A percentile compares a stretch with the other conserved stretches of the same genome.
Evolutionary conservation across 2,113 vertebrate species (phyloP).

Genomic region (Ictalurus furcatus): DNA sequence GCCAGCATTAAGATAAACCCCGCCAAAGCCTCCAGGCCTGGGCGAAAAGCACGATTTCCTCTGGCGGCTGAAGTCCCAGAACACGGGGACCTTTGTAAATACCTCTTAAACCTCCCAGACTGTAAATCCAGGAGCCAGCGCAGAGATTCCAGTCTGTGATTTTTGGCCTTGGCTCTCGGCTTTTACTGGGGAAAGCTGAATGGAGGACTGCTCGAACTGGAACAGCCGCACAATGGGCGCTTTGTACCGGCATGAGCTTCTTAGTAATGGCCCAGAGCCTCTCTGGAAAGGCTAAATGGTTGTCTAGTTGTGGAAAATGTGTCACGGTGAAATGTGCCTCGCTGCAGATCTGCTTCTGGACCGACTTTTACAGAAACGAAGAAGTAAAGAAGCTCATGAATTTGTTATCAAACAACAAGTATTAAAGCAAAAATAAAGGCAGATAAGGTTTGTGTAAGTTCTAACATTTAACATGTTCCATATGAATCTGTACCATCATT

Average conservation of each 20-base stretch:
- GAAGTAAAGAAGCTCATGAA: conserved; percentile 4
- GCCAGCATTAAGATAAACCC: conserved; percentile 19
- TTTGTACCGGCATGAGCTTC: conserved; percentile 68
- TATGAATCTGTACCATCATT: background rate
- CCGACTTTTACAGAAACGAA: background rate
- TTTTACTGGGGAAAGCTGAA: conserved; percentile 65
- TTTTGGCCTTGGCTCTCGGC: conserved; percentile 67
- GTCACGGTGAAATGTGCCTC: conserved; percentile 22
- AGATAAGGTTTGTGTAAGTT: background rate
- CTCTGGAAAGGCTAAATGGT: conserved; percentile 53
- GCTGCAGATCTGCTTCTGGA: background rate
- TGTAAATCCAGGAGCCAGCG: conserved; percentile 60
- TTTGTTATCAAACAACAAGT: background rate
- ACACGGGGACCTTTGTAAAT: conserved; percentile 60
- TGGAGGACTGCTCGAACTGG: conserved; percentile 61
- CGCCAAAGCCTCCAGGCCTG: conserved; percentile 17
- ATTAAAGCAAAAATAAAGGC: background rate
- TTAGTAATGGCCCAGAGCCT: conserved; percentile 61
- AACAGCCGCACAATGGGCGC: conserved; percentile 69
- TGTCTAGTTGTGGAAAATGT: conserved; percentile 56
- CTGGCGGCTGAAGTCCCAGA: conserved; percentile 50
- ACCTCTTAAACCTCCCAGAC: conserved; percentile 60
- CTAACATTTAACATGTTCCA: background rate
- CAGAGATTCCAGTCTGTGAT: conserved; percentile 72
- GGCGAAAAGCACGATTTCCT: conserved; percentile 17